A percentile compares a stretch with the other conserved stretches of the same genome.
These are phyloP conservation scores for Penaeus indicus DNA, from an alignment of 1,140 invertebrate genomes.

Conservation along the genomic window DNA sequence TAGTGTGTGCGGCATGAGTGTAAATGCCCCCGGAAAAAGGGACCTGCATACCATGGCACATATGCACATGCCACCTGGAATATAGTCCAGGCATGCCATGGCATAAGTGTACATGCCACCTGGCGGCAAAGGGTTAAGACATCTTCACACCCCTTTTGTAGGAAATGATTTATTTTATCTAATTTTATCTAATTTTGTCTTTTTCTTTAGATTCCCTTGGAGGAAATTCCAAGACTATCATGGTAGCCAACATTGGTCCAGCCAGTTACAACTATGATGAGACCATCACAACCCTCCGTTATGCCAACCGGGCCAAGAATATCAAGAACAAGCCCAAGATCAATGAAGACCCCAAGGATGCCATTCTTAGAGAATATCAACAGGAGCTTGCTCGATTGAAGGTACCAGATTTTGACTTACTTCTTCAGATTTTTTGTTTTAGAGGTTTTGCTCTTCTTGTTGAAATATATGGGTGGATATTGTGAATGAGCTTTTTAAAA, in stretches of 20 bases:
- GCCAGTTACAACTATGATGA: slow-evolving; percentile 96
- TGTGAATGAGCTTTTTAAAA: neutral
- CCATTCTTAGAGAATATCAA: slow-evolving; percentile 88
- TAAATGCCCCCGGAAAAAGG: too few species aligned
- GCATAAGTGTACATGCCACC: neutral
- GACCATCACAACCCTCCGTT: slow-evolving; percentile 91
- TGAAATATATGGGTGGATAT: neutral
- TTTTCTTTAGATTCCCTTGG: slow-evolving; percentile 84
- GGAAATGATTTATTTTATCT: neutral
- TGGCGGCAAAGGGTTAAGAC: neutral
- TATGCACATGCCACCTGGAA: too few species aligned
- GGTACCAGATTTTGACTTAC: slow-evolving; percentile 35
- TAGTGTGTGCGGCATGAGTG: too few species aligned
- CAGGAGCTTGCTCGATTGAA: slow-evolving; percentile 83
- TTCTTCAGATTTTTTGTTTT: neutral
- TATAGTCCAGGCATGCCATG: too few species aligned
- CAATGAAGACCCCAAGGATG: slow-evolving; percentile 96
- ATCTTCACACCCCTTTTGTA: neutral
- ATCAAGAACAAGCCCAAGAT: slow-evolving; percentile 96
- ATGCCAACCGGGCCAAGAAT: slow-evolving; percentile 93
- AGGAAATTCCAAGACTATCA: slow-evolving; percentile 96
- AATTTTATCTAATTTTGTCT: slow-evolving; percentile 17
- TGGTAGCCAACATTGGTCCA: slow-evolving; percentile 98
- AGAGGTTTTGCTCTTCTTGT: neutral
- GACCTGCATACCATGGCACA: too few species aligned